Conservation (phyloP, 2,888 invertebrate genomes). For the Toxonevra muliebris region DNA sequence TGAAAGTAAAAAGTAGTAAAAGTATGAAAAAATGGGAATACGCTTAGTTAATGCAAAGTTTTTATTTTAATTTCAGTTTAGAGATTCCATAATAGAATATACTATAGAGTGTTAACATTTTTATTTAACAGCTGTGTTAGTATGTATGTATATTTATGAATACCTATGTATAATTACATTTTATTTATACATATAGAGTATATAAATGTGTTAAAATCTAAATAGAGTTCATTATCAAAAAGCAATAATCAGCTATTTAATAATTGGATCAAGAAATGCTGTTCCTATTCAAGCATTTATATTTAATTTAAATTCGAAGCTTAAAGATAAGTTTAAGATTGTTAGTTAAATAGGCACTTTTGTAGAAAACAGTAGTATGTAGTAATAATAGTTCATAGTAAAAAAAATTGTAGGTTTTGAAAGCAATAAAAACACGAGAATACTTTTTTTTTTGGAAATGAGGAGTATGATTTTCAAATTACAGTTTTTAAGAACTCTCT, state of each 20-base stretch:
- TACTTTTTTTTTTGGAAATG: not conserved
- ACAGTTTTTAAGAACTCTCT: too few species aligned
- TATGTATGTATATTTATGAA: not conserved
- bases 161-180: not conserved
- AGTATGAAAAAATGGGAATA: too few species aligned
- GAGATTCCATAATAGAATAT: too few species aligned
- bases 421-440: conserved; percentile 6
- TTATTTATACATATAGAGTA: not conserved
- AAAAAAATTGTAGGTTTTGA: not conserved
- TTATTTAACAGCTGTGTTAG: not conserved
- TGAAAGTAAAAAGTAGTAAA: too few species aligned
- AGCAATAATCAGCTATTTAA: too few species aligned
- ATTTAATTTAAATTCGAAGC: conserved; percentile 40
- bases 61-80: too few species aligned
- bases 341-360: conserved; percentile 46
- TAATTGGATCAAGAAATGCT: too few species aligned
- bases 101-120: too few species aligned
- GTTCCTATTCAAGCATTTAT: not conserved
- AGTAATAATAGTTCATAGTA: not conserved
- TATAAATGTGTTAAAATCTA: not conserved
- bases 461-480: too few species aligned
- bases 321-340: conserved; percentile 42
- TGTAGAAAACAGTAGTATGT: conserved; percentile 11
- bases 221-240: not conserved
- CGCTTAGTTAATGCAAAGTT: too few species aligned